These are phyloP conservation scores for Coregonus clupeaformis DNA, from an alignment of 2,113 vertebrate species.

Conservation along the genomic window DNA sequence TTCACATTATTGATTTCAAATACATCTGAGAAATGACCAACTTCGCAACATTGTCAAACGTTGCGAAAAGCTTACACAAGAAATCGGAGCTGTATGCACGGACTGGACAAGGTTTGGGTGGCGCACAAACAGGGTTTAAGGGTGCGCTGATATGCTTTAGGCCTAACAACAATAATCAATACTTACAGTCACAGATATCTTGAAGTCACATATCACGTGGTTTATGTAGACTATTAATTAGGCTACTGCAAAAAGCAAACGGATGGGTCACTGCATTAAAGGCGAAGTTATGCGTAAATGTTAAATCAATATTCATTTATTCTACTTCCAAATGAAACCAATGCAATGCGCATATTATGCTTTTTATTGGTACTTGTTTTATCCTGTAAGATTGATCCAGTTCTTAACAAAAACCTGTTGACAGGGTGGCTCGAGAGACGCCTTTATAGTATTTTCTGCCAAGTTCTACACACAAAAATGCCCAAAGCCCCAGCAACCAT, in stretches of 20 bases:
- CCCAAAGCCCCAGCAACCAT: constrained; percentile 36
- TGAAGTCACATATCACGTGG: neutral
- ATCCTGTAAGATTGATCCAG: neutral
- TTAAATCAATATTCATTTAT: neutral
- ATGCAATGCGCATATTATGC: neutral
- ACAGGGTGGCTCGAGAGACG: constrained; percentile 30
- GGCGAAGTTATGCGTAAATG: neutral
- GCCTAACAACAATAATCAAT: neutral
- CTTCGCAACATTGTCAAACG: too few relatives aligned
- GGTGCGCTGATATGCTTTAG: neutral
- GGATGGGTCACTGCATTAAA: neutral
- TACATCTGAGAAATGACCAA: too few relatives aligned
- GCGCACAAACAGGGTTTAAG: neutral
- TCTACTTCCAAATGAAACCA: neutral
- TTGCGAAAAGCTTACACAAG: too few relatives aligned
- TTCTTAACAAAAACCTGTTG: neutral
- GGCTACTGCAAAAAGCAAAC: too few relatives aligned
- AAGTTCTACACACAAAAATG: constrained; percentile 45
- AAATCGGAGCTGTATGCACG: neutral
- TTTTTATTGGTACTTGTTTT: neutral
- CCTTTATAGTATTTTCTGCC: constrained; percentile 51
- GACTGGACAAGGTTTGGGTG: neutral
- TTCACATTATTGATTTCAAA: neutral
- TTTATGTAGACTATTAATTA: neutral
- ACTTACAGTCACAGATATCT: neutral